Conservation (phyloP, 2,888 invertebrate genomes). For the Limnephilus marmoratus region DNA sequence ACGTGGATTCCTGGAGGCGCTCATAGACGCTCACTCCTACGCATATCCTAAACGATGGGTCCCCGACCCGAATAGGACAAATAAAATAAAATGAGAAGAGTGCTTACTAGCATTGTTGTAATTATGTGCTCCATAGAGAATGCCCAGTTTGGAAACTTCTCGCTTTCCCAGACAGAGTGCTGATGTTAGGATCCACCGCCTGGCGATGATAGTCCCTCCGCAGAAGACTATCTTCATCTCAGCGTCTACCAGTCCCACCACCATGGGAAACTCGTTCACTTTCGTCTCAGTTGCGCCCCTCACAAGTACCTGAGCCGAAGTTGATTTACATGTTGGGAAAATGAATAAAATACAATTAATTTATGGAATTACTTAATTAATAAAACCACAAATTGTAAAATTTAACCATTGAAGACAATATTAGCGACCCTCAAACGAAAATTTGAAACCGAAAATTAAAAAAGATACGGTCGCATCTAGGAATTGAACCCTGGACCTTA, state of each 20-base stretch:
- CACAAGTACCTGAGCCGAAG: neutral
- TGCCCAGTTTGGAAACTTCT: slow-evolving; percentile 67
- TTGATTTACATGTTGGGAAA: neutral
- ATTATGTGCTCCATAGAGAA: slow-evolving; percentile 78
- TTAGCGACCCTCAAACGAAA: too few species aligned
- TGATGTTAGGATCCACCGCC: slow-evolving; percentile 74
- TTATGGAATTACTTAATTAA: too few species aligned
- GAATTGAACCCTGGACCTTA: too few species aligned
- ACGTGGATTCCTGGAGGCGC: too few species aligned
- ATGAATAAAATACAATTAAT: too few species aligned
- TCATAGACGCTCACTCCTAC: too few species aligned
- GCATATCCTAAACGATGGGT: too few species aligned
- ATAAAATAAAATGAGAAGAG: neutral
- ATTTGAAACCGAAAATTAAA: too few species aligned
- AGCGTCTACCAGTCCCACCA: slow-evolving; percentile 70
- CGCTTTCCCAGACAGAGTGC: slow-evolving; percentile 76
- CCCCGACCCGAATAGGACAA: too few species aligned
- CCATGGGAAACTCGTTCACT: slow-evolving; percentile 72
- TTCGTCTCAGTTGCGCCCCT: slow-evolving; percentile 67
- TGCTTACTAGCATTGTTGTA: slow-evolving; percentile 56
- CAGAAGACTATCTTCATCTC: slow-evolving; percentile 73
- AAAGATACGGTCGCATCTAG: too few species aligned
- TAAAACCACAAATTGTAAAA: too few species aligned
- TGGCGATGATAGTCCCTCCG: slow-evolving; percentile 76
- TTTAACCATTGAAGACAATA: too few species aligned